phyloP scores from a whole-genome alignment of 2,888 invertebrate genomes.

The Dioctria linearis region DNA sequence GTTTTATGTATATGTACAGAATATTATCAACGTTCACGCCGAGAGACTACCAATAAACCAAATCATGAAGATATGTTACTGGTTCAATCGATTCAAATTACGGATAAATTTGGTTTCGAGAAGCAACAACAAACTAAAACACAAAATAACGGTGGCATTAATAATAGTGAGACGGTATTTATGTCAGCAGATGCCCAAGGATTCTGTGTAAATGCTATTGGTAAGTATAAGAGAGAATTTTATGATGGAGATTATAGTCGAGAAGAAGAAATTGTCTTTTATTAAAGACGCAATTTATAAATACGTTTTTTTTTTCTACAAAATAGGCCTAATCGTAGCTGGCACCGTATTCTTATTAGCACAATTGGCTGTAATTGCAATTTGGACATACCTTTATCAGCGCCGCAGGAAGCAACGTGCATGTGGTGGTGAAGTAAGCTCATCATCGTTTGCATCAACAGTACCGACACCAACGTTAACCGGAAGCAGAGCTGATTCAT shows the following conservation, averaged over 20 bases:
- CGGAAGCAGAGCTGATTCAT: conserved; percentile 82
- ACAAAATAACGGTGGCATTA: conserved; percentile 63
- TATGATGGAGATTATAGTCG: background rate
- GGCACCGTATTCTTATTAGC: conserved; percentile 89
- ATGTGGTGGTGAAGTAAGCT: conserved; percentile 61
- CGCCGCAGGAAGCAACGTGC: conserved; percentile 75
- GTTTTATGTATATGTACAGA: conserved; percentile 47
- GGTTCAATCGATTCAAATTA: conserved; percentile 92
- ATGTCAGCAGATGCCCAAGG: conserved; percentile 75
- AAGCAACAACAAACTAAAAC: conserved; percentile 75
- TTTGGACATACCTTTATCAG: conserved; percentile 92
- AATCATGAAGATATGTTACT: conserved; percentile 86
- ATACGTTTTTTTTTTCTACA: background rate
- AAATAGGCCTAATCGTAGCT: conserved; percentile 83
- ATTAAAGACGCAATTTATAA: background rate
- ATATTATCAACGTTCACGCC: conserved; percentile 61
- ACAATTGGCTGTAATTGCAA: conserved; percentile 88
- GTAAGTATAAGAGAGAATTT: conserved; percentile 63
- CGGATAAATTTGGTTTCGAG: conserved; percentile 92
- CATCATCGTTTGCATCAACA: conserved; percentile 63
- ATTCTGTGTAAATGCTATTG: conserved; percentile 71
- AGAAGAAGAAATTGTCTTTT: conserved; percentile 26
- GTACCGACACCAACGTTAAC: conserved; percentile 76
- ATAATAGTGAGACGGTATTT: conserved; percentile 81
- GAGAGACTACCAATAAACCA: conserved; percentile 68